Evolutionary conservation across 2,888 invertebrate genomes (phyloP).

Genomic region (Cecidostiba fungosa): DNA sequence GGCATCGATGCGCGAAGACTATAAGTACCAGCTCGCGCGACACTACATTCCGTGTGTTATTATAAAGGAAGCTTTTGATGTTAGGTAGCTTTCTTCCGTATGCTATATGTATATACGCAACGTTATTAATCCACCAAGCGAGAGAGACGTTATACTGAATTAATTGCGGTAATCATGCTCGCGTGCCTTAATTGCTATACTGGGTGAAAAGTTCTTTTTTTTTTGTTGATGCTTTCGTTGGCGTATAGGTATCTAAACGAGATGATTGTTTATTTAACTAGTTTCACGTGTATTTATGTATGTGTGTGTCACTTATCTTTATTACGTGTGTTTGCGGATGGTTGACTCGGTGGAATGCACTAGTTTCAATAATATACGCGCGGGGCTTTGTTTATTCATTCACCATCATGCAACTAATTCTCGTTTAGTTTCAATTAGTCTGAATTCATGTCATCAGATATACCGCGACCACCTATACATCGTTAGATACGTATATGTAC

Average conservation of each 20-base stretch:
- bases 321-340: background rate
- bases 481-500: no score
- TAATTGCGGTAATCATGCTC: slow-evolving; percentile 29
- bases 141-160: background rate
- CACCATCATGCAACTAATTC: background rate
- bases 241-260: background rate
- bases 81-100: background rate
- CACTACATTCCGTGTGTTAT: background rate
- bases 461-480: no score
- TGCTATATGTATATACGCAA: background rate
- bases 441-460: background rate
- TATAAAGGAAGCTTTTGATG: background rate
- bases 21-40: background rate
- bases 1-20: background rate
- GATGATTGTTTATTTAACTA: background rate
- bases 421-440: background rate
- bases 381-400: background rate
- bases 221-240: background rate
- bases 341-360: background rate
- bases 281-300: background rate
- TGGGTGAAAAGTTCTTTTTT: background rate
- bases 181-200: slow-evolving; percentile 40
- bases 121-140: background rate
- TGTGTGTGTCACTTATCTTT: background rate
- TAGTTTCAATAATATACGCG: background rate